phyloP scores from a whole-genome alignment of 1,140 invertebrate genomes.

The Zaprionus ornatus region DNA sequence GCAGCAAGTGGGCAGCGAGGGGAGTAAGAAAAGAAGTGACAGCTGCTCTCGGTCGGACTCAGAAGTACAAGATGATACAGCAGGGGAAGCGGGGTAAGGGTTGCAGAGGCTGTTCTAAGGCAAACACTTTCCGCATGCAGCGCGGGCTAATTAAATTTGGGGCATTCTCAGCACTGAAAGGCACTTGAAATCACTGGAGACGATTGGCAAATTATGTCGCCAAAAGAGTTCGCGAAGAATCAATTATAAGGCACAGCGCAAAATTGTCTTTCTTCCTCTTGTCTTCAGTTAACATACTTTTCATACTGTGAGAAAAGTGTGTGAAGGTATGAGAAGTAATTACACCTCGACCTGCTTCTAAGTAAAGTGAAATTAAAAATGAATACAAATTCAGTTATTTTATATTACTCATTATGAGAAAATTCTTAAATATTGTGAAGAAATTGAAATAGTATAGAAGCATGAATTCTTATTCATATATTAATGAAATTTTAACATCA shows the following conservation, averaged over 20 bases:
- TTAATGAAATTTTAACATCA: too few species aligned
- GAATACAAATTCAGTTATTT: too few species aligned
- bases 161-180: constrained; percentile 61
- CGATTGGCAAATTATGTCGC: constrained; percentile 2
- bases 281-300: background rate
- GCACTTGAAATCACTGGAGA: constrained; percentile 49
- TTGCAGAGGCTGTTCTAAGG: constrained; percentile 22
- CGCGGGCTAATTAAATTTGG: constrained; percentile 76
- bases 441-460: too few species aligned
- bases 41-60: background rate
- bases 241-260: background rate
- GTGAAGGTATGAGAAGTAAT: too few species aligned
- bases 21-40: constrained; percentile 10
- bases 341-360: too few species aligned
- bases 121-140: constrained; percentile 65
- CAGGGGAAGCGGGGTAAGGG: background rate
- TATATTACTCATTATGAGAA: too few species aligned
- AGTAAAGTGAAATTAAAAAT: too few species aligned
- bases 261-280: background rate
- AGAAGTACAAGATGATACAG: background rate
- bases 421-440: too few species aligned
- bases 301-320: background rate
- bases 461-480: accelerated
- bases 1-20: constrained; percentile 28
- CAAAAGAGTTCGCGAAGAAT: background rate